phyloP scores from a whole-genome alignment of 2,888 invertebrate species.

The Bombylius discolor region DNA sequence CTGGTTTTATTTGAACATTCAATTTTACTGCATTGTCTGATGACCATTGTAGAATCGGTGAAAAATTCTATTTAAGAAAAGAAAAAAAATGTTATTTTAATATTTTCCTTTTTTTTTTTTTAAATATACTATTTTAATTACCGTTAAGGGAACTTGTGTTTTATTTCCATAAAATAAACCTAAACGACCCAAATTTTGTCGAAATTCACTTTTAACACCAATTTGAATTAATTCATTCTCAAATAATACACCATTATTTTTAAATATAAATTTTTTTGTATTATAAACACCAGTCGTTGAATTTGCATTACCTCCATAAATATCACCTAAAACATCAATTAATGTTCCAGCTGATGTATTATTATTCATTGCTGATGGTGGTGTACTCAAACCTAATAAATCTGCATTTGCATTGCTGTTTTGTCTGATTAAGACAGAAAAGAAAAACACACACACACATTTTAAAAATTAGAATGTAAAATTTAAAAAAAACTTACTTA shows the following conservation, averaged over 20 bases:
- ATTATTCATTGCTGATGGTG: constrained; percentile 56
- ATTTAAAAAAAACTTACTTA: constrained; percentile 19
- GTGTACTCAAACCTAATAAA: constrained; percentile 76
- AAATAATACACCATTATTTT: constrained; percentile 96
- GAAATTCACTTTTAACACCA: constrained; percentile 93
- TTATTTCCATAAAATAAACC: constrained; percentile 98
- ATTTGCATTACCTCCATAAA: constrained; percentile 52
- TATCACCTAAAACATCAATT: constrained; percentile 83
- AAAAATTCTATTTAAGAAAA: constrained; percentile 41
- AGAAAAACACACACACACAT: constrained; percentile 12
- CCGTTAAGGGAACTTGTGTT: constrained; percentile 63
- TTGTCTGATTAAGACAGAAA: constrained; percentile 5
- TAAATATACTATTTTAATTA: constrained; percentile 38
- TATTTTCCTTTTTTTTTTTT: not conserved
- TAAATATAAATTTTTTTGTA: constrained; percentile 87
- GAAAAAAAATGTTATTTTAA: not conserved
- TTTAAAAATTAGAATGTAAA: not conserved
- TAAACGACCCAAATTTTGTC: constrained; percentile 89
- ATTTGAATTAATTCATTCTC: constrained; percentile 97
- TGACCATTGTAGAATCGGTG: constrained; percentile 57
- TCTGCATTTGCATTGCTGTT: constrained; percentile 53
- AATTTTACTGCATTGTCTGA: constrained; percentile 67
- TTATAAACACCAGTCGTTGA: constrained; percentile 55
- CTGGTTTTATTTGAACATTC: constrained; percentile 86
- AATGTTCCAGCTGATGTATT: constrained; percentile 63